Percentiles rank a stretch among this genome's conserved stretches.
Evolutionary conservation across 35 echinoderm and acorn worm genomes (phyloP).

Genomic region (Anneissia japonica): DNA sequence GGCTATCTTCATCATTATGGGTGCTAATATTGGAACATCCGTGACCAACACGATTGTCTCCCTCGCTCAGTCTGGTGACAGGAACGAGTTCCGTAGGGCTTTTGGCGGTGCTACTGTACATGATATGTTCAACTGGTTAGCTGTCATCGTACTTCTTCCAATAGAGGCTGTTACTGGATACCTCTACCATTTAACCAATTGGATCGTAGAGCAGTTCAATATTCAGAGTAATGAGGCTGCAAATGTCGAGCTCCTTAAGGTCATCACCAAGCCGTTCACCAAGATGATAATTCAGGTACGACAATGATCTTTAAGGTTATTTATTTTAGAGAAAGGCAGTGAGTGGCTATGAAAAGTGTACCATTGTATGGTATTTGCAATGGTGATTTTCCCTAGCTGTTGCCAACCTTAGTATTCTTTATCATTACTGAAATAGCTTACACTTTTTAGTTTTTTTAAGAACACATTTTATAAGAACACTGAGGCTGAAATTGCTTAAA

Average conservation of each 20-base stretch:
- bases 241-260: slow-evolving; percentile 83
- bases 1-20: slow-evolving; percentile 95
- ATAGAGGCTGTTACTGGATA: slow-evolving; percentile 67
- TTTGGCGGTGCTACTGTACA: slow-evolving; percentile 88
- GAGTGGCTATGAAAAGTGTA: too few relatives aligned
- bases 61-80: slow-evolving; percentile 71
- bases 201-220: slow-evolving; percentile 60
- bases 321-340: too few relatives aligned
- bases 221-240: slow-evolving; percentile 65
- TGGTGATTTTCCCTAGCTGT: too few relatives aligned
- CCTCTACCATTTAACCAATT: slow-evolving; percentile 59
- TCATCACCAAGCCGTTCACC: slow-evolving; percentile 80
- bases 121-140: slow-evolving; percentile 99
- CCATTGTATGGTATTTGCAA: too few relatives aligned
- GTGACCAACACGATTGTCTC: slow-evolving; percentile 99
- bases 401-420: too few relatives aligned
- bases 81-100: slow-evolving; percentile 76
- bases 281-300: slow-evolving; percentile 78
- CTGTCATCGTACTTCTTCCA: slow-evolving; percentile 76
- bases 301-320: too few relatives aligned
- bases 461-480: too few relatives aligned
- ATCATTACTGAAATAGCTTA: too few relatives aligned
- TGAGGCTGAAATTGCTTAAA: too few relatives aligned
- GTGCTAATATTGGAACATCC: slow-evolving; percentile 96
- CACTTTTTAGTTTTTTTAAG: too few relatives aligned